Percentiles rank a stretch among this genome's conserved stretches.
These are phyloP conservation scores for Acanthornis magna DNA, from an alignment of 2,797 vertebrate genomes.

Conservation along the genomic window DNA sequence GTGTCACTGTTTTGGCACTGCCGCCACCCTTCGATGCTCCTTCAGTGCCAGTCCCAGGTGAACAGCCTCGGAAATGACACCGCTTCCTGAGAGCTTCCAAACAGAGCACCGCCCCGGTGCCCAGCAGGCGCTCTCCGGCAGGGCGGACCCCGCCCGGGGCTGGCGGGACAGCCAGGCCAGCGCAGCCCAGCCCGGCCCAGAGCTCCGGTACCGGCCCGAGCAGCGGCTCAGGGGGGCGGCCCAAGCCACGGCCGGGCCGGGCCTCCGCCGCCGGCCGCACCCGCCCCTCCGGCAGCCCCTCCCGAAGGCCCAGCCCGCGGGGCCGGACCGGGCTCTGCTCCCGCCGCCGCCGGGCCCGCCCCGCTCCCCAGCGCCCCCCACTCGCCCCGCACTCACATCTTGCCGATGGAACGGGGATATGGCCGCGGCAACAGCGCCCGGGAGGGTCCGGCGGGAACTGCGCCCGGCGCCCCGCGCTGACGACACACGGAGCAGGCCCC, in stretches of 20 bases:
- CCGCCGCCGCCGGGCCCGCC: neutral
- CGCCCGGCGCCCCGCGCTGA: neutral
- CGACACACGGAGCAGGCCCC: neutral
- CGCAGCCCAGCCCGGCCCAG: neutral
- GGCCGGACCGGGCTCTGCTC: neutral
- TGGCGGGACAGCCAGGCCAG: neutral
- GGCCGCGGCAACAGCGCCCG: neutral
- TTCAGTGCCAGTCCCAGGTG: neutral
- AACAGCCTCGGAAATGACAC: neutral
- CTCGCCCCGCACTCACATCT: neutral
- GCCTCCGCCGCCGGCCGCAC: neutral
- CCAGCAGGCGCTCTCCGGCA: neutral
- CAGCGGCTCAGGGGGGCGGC: neutral
- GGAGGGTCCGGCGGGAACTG: neutral
- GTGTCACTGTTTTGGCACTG: rapidly evolving
- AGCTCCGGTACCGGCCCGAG: neutral
- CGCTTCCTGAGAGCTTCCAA: neutral
- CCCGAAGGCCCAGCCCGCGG: neutral
- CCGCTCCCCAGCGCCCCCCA: neutral
- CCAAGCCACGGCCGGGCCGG: neutral
- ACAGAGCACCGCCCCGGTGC: neutral
- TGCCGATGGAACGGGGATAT: neutral
- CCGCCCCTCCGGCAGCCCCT: neutral
- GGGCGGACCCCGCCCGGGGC: too few relatives aligned
- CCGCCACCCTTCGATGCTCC: neutral